Conservation (phyloP, 2,888 invertebrate genomes). For the Furcula furcula region DNA sequence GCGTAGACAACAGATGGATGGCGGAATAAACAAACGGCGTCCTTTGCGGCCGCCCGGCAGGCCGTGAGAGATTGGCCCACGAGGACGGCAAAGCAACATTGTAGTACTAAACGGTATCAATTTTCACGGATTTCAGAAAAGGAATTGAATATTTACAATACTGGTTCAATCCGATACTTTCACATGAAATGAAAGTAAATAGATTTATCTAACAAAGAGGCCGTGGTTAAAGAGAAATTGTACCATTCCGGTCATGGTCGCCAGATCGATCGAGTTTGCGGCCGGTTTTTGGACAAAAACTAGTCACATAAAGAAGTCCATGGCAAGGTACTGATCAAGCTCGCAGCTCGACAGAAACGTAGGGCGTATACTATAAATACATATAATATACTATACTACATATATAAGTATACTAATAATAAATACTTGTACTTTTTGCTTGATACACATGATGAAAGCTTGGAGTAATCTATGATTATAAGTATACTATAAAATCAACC, state of each 20-base stretch:
- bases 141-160: slow-evolving; percentile 4
- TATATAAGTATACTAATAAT: no score
- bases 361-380: no score
- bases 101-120: slow-evolving; percentile 4
- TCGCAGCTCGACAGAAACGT: slow-evolving; percentile 12
- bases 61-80: slow-evolving; percentile 21
- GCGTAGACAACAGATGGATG: slow-evolving; percentile 81
- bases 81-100: slow-evolving; percentile 20
- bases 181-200: slow-evolving; percentile 9
- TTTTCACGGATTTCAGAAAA: background rate
- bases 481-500: no score
- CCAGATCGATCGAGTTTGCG: slow-evolving; percentile 35
- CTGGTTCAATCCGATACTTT: slow-evolving; percentile 7
- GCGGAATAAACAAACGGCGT: slow-evolving; percentile 79
- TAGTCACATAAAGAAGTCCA: slow-evolving; percentile 33
- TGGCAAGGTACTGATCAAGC: slow-evolving; percentile 19
- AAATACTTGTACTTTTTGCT: no score
- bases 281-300: slow-evolving; percentile 48
- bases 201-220: background rate
- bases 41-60: slow-evolving; percentile 67
- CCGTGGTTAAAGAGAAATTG: slow-evolving; percentile 21
- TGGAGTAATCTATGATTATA: no score
- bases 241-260: slow-evolving; percentile 46
- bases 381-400: no score
- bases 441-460: no score